These are phyloP conservation scores for Drosophila bipectinata DNA, from an alignment of 1,140 invertebrate species.

Conservation along the genomic window DNA sequence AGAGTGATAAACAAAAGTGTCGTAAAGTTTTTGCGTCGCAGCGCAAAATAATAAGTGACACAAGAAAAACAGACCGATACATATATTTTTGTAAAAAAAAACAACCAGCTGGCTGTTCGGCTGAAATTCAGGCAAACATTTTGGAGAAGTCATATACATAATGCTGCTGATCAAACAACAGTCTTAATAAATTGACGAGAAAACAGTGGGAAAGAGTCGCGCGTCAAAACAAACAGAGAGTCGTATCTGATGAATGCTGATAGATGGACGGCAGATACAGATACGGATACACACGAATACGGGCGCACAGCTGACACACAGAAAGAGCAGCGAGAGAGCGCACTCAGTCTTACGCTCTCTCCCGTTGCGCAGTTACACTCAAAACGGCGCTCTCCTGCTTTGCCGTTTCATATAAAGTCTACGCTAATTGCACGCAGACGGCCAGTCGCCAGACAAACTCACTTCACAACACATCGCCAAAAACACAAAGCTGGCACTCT, in stretches of 20 bases:
- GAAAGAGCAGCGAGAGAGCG: not conserved
- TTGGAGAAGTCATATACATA: constrained; percentile 36
- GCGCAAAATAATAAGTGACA: constrained; percentile 30
- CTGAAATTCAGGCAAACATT: constrained; percentile 39
- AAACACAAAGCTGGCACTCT: constrained; percentile 12
- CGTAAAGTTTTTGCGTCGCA: constrained; percentile 81
- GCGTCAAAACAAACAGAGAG: constrained; percentile 81
- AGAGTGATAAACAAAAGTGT: constrained; percentile 51
- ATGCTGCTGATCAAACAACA: constrained; percentile 48
- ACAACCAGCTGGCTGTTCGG: constrained; percentile 19
- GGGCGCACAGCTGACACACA: not conserved
- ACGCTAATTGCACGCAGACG: constrained; percentile 70
- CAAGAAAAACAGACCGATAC: constrained; percentile 17
- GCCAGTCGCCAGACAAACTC: constrained; percentile 79
- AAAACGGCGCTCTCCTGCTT: constrained; percentile 15
- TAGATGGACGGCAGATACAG: constrained; percentile 48
- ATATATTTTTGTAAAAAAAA: constrained; percentile 17
- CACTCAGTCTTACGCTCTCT: not conserved
- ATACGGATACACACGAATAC: constrained; percentile 19
- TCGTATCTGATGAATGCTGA: constrained; percentile 43
- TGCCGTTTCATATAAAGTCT: constrained; percentile 72
- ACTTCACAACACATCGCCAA: constrained; percentile 52
- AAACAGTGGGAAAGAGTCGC: constrained; percentile 33
- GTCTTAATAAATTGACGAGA: constrained; percentile 58
- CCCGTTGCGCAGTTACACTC: constrained; percentile 14